phyloP scores from a whole-genome alignment of 2,113 vertebrate species.

The Hylia prasina region DNA sequence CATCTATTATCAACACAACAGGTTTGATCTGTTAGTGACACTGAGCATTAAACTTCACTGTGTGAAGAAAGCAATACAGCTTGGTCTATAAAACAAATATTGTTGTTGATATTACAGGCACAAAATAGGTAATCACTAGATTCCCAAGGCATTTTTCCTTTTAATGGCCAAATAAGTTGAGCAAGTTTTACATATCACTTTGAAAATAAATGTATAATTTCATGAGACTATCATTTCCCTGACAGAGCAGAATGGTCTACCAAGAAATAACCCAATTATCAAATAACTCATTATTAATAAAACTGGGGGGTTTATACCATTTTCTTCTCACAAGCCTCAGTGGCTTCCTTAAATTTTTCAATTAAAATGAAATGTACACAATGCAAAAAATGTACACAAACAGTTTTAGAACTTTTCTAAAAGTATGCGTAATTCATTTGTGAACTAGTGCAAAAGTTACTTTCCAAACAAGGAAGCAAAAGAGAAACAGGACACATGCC shows the following conservation, averaged over 20 bases:
- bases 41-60: neutral
- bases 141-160: neutral
- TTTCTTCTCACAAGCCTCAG: neutral
- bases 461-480: neutral
- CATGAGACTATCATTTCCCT: neutral
- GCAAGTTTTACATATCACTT: neutral
- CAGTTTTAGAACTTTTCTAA: neutral
- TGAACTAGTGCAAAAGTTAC: neutral
- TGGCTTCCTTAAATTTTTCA: neutral
- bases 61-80: neutral
- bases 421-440: neutral
- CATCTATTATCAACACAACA: neutral
- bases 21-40: neutral
- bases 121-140: neutral
- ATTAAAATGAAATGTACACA: neutral
- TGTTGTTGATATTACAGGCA: neutral
- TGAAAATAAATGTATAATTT: neutral
- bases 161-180: neutral
- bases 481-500: slow-evolving; percentile 67
- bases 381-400: neutral
- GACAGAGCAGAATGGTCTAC: neutral
- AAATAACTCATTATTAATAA: neutral
- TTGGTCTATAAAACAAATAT: neutral
- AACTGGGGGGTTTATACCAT: neutral
- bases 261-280: neutral